Evolutionary conservation across 2,888 invertebrate genomes (phyloP), one percentile per base, ranked within the genome.

Genomic region (Nasonia oneida): DNA sequence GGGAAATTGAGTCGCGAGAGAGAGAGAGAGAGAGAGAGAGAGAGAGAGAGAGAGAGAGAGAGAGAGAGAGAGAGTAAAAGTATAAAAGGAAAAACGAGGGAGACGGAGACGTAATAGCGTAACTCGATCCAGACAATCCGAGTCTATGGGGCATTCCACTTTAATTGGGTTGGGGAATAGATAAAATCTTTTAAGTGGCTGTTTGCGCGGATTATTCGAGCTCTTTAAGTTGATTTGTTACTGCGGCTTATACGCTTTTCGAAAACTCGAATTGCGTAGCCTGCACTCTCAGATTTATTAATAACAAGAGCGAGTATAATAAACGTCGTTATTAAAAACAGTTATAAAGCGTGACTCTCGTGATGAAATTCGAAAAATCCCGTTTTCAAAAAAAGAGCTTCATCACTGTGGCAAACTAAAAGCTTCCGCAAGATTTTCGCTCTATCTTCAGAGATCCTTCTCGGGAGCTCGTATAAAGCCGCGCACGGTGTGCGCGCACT

Each of bases 391-490:
- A 61, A 61, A 61, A 23, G 23, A 61, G 15, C 23, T 61, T 23
- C 8, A 53, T 18, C 53, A 53, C 23, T 15, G 0, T 18, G 15
- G 53, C 15, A 61, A n/a, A 61, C 61, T 61, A 61, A 61, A 61
- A 82, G 75, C 75, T 82, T 76, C 82, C 33, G 61, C n/a, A 53
- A 75, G 76, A 76, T 64, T 74, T 73, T 64, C 64, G 64, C 64
- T 64, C 29, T 14, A 29, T 64, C 29, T 29, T 23, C 64, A 29
- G 12, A 10, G 10, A 64, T 64, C 64, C 23, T 29, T 29, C 61
- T 23, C 64, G 8, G 10, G 50, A 42, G 37, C 78, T 15, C 61
- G 39, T n/a, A 64, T 64, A 23, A 39, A 64, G 15, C 53, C 15
- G 37, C 12, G 23, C n/a, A 29, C 12, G 39, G 15, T n/a, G 14